Conservation (phyloP, 1,140 invertebrate genomes). For the Tetramorium simillimum region DNA sequence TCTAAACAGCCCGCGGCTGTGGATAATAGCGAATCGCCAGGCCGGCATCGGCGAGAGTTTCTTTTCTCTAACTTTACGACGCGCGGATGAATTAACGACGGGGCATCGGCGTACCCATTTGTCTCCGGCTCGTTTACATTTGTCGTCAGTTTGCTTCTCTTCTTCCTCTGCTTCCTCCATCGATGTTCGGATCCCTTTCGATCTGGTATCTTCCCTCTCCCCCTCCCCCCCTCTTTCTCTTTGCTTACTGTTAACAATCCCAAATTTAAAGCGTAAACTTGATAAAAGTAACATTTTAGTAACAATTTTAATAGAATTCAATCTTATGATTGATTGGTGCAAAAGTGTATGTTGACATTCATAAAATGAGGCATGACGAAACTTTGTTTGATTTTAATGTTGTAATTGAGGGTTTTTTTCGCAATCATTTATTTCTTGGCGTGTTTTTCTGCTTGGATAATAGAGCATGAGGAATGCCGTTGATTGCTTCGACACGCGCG, state of each 20-base stretch:
- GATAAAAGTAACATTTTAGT: background rate
- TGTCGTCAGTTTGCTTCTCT: too few species aligned
- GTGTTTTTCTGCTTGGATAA: background rate
- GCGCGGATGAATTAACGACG: constrained; percentile 60
- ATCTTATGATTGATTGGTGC: background rate
- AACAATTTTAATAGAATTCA: background rate
- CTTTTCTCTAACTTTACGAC: constrained; percentile 31
- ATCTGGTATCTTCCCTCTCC: background rate
- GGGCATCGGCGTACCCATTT: background rate
- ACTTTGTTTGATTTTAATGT: background rate
- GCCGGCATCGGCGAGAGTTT: constrained; percentile 31
- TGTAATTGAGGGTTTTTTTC: background rate
- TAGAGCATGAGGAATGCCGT: background rate
- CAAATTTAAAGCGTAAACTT: background rate
- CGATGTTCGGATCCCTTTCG: background rate
- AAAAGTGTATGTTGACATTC: background rate
- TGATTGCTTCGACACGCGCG: background rate
- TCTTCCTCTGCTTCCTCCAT: background rate
- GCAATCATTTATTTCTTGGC: background rate
- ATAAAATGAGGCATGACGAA: background rate
- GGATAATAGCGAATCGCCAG: constrained; percentile 64
- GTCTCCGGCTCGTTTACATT: background rate
- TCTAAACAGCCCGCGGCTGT: constrained; percentile 71
- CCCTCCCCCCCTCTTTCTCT: background rate
- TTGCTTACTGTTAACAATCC: background rate